A percentile compares a stretch with the other conserved stretches of the same genome.
These are phyloP conservation scores for Laterallus jamaicensis DNA, from an alignment of 2,113 vertebrate species.

Conservation along the genomic window DNA sequence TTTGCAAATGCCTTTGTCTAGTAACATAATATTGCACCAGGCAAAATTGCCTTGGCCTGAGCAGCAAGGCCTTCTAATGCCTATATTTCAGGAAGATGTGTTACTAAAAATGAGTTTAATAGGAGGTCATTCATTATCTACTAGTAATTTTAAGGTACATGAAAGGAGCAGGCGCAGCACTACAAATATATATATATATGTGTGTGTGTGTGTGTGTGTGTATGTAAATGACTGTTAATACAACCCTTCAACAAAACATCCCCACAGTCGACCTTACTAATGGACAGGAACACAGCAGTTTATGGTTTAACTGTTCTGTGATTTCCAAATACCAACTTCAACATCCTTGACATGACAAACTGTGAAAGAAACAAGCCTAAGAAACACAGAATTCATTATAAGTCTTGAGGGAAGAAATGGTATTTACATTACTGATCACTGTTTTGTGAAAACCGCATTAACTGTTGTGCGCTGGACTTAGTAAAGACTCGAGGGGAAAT, in stretches of 20 bases:
- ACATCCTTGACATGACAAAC: slow-evolving; percentile 37
- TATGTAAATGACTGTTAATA: slow-evolving; percentile 27
- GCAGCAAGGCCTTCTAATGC: slow-evolving; percentile 53
- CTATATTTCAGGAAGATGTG: slow-evolving; percentile 53
- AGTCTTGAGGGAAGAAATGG: slow-evolving; percentile 50
- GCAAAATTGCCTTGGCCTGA: slow-evolving; percentile 1
- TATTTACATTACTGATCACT: slow-evolving; percentile 63
- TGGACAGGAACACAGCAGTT: background rate
- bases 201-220: background rate
- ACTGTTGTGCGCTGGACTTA: slow-evolving; percentile 31
- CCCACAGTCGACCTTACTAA: slow-evolving; percentile 20
- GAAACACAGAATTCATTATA: background rate
- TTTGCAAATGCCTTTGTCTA: slow-evolving; percentile 65
- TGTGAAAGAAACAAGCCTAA: slow-evolving; percentile 45
- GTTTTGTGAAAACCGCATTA: slow-evolving; percentile 55
- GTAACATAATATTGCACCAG: slow-evolving; percentile 47
- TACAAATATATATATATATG: slow-evolving; percentile 30
- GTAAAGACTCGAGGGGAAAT: slow-evolving; percentile 37
- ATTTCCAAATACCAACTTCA: slow-evolving; percentile 43
- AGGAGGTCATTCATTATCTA: slow-evolving; percentile 37
- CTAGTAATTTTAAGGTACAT: slow-evolving; percentile 35
- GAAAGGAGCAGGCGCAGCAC: slow-evolving; percentile 42
- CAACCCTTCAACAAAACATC: slow-evolving; percentile 15
- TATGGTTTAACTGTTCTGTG: background rate
- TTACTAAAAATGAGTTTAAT: slow-evolving; percentile 23